Percentiles rank a stretch among this genome's conserved stretches.
Conservation (phyloP, 2,113 vertebrate genomes). For the Tychaedon coryphoeus region DNA sequence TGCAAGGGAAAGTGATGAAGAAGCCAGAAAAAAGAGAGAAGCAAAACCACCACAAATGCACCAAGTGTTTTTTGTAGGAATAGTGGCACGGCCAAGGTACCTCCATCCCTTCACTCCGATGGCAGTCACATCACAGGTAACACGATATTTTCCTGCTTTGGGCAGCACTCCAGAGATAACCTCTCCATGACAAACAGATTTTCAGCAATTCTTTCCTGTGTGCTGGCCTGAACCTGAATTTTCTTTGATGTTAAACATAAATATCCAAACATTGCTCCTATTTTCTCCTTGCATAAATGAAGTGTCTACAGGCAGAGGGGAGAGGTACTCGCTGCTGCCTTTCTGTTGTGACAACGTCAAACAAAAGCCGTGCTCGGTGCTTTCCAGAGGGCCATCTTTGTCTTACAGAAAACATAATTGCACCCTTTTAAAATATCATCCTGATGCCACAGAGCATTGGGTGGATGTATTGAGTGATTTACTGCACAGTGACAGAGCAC, state of each 20-base stretch:
- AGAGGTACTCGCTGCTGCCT: not conserved
- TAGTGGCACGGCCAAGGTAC: not conserved
- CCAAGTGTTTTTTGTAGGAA: not conserved
- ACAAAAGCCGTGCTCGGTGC: not conserved
- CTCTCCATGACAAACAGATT: not conserved
- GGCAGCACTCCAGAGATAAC: not conserved
- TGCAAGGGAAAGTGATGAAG: not conserved
- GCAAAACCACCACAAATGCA: not conserved
- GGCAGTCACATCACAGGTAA: not conserved
- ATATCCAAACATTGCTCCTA: not conserved
- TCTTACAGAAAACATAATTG: not conserved
- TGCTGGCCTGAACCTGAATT: not conserved
- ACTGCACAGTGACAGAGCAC: not conserved
- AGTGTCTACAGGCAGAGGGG: not conserved
- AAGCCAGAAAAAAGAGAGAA: not conserved
- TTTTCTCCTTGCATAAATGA: constrained; percentile 18
- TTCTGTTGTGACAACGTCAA: not conserved
- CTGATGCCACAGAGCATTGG: not conserved
- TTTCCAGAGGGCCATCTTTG: not conserved
- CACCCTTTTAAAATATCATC: constrained; percentile 7
- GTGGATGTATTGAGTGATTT: not conserved
- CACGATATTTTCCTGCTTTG: not conserved
- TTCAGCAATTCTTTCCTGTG: not conserved
- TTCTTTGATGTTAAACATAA: not conserved
- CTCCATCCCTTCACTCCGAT: not conserved